These are phyloP conservation scores for Luscinia luscinia DNA, from an alignment of 2,797 vertebrate species.

Conservation along the genomic window DNA sequence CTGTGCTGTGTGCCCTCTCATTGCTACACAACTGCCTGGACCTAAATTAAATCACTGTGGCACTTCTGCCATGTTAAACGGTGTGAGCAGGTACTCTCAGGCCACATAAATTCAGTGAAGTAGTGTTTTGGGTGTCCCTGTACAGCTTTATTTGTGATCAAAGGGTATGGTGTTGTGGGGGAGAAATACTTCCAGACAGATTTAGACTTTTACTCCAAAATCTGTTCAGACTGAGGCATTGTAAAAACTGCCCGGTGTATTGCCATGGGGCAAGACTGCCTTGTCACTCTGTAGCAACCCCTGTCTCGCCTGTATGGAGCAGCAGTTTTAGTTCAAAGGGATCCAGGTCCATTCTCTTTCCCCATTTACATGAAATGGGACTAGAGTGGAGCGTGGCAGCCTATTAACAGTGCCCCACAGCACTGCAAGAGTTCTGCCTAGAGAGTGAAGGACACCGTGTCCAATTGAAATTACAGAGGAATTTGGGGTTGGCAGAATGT, in stretches of 20 bases:
- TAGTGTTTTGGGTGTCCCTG: constrained; percentile 32
- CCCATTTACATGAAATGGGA: constrained; percentile 70
- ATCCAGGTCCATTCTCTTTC: constrained; percentile 56
- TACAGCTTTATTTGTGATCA: constrained; percentile 50
- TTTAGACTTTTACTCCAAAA: constrained; percentile 48
- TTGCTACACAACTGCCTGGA: constrained; percentile 6
- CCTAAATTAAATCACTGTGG: constrained; percentile 43
- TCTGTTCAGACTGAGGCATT: constrained; percentile 10
- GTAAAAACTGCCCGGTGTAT: constrained; percentile 21
- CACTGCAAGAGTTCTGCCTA: constrained; percentile 62
- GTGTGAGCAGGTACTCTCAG: constrained; percentile 35
- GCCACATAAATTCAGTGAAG: constrained; percentile 57
- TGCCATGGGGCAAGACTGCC: constrained; percentile 35
- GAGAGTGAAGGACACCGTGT: constrained; percentile 74
- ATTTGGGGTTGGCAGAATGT: constrained; percentile 74
- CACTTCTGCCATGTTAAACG: constrained; percentile 54
- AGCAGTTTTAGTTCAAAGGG: constrained; percentile 66
- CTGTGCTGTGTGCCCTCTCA: not conserved
- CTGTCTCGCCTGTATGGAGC: constrained; percentile 36
- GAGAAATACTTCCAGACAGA: constrained; percentile 45
- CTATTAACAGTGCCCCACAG: constrained; percentile 66
- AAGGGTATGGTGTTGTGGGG: constrained; percentile 35
- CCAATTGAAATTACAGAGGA: constrained; percentile 78
- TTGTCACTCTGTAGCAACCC: constrained; percentile 49
- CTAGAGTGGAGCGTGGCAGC: constrained; percentile 62